Percentiles rank a stretch among this genome's conserved stretches.
Conservation (phyloP, 2,888 invertebrate genomes). For the Conchocele bisecta region DNA sequence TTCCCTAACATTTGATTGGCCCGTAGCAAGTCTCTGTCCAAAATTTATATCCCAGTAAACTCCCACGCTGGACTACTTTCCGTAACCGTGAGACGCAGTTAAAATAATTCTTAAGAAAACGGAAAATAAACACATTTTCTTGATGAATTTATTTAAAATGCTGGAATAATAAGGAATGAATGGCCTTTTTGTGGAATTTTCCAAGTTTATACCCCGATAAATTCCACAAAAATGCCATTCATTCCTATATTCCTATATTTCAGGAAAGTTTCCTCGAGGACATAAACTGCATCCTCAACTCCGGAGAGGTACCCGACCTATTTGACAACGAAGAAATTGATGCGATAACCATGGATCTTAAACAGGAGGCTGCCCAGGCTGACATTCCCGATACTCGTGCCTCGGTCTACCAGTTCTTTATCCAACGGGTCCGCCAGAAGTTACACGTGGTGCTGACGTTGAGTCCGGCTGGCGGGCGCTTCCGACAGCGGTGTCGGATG, state of each 20-base stretch:
- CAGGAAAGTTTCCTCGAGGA: conserved; percentile 82
- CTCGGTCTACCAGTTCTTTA: conserved; percentile 80
- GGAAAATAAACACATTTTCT: too few species aligned
- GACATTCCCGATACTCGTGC: conserved; percentile 80
- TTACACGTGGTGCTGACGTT: conserved; percentile 82
- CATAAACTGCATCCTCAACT: conserved; percentile 82
- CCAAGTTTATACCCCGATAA: too few species aligned
- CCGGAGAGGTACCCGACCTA: conserved; percentile 82
- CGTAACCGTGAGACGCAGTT: too few species aligned
- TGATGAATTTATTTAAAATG: too few species aligned
- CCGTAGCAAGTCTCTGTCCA: too few species aligned
- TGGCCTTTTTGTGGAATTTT: too few species aligned
- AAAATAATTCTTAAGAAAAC: too few species aligned
- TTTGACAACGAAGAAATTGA: conserved; percentile 82
- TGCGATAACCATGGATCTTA: conserved; percentile 81
- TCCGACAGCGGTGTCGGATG: conserved; percentile 82
- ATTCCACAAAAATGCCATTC: too few species aligned
- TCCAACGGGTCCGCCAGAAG: conserved; percentile 78
- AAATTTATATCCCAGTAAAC: too few species aligned
- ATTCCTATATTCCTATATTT: neutral
- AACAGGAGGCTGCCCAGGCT: conserved; percentile 77
- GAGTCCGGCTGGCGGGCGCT: conserved; percentile 80
- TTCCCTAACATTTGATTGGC: too few species aligned
- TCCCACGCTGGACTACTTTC: too few species aligned
- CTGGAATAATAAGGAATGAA: too few species aligned